Evolutionary conservation across 2,888 invertebrate species (phyloP).

Genomic region (Schrankia costaestrigalis): DNA sequence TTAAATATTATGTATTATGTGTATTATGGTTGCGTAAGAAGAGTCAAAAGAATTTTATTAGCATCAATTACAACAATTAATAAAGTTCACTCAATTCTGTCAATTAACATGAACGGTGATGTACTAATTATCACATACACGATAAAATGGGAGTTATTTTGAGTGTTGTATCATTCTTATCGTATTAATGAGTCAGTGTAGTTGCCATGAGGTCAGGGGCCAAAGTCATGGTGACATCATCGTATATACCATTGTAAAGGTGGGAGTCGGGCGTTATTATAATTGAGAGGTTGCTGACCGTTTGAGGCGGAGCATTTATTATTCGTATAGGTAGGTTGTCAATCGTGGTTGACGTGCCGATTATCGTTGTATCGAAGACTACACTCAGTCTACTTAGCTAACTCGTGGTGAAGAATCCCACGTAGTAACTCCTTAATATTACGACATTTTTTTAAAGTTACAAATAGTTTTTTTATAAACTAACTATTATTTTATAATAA

Average conservation of each 20-base stretch:
- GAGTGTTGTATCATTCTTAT: constrained; percentile 37
- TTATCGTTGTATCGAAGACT: no score
- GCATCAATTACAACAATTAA: constrained; percentile 2
- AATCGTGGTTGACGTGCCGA: no score
- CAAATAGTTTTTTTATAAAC: no score
- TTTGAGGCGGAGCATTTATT: constrained; percentile 6
- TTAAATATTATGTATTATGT: no score
- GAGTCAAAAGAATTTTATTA: constrained; percentile 11
- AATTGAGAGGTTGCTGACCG: constrained; percentile 41
- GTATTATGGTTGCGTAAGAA: no score
- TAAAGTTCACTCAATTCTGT: constrained; percentile 4
- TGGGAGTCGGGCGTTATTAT: constrained; percentile 33
- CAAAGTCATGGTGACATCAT: constrained; percentile 40
- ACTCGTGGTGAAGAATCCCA: no score
- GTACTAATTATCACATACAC: constrained; percentile 19
- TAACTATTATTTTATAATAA: no score
- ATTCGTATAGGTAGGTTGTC: no score
- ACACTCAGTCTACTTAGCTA: no score
- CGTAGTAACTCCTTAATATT: no score
- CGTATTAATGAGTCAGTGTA: constrained; percentile 35
- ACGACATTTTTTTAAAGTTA: no score
- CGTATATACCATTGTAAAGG: constrained; percentile 28
- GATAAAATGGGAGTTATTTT: constrained; percentile 30
- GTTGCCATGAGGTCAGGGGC: constrained; percentile 35
- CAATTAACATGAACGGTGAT: constrained; percentile 11